Base-by-base conservation (phyloP, 2,113 vertebrate species). In the Oxyruncus cristatus region DNA sequence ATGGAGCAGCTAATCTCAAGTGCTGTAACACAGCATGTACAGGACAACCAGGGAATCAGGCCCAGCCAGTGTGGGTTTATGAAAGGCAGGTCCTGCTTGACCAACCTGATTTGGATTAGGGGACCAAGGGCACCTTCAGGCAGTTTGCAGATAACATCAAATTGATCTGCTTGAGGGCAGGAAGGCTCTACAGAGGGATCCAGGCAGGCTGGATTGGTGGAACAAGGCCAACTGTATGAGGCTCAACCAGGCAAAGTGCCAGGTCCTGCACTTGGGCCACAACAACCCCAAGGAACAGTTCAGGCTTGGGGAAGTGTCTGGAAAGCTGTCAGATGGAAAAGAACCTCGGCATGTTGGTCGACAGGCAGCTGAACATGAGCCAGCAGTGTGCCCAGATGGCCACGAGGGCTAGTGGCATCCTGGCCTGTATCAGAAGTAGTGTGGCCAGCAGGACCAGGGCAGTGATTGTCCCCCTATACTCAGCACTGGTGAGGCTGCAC, bases 331-430 rank as follows among this genome's bases (percentile, higher is more conserved):
- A 2, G n/a, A 26, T 32, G 5, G n/a, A 8, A 79, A 71, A 71
- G n/a, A 21, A 12, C 0, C 0, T 63, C 41, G 16, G 27, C 2
- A 2, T 63, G 5, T 42, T 41, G 30, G 15, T 12, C 0, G 0
- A 11, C 37, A 68, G 37, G 46, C 8, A 9, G 39, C 46, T 53
- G 65, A 87, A 53, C 19, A 8, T 8, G 16, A 63, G 28, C 47
- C 39, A 39, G 37, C 0, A 59, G 16, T 26, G 19, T 71, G 74
- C 8, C 23, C 49, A n/a, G 24, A 10, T 30, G n/a, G 11, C n/a
- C 6, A 3, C 30, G 47, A 62, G 53, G 27, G n/a, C n/a, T 21
- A 79, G 5, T 5, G 58, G 5, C 35, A 88, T 6, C 16, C 20
- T 41, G 35, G 19, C 24, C 30, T 72, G 21, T 0, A 1, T 42